phyloP scores from a whole-genome alignment of 2,113 vertebrate species.

The Pituophis catenifer region DNA sequence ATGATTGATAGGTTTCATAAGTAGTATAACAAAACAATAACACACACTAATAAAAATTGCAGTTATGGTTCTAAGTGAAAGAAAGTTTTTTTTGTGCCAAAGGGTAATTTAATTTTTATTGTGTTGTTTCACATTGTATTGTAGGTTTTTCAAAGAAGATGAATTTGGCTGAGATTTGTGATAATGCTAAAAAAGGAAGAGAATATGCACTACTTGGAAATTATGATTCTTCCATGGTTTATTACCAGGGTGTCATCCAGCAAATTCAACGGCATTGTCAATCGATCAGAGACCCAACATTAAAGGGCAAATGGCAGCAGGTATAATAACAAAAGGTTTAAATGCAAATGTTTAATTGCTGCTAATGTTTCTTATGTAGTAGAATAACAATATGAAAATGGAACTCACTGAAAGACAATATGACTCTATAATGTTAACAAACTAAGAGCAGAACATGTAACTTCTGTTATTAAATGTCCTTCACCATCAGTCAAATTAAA shows the following conservation, averaged over 20 bases:
- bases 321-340: conserved; percentile 64
- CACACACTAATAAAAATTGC: neutral
- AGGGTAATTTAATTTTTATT: neutral
- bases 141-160: conserved; percentile 75
- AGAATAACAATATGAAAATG: neutral
- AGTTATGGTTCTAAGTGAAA: conserved; percentile 5
- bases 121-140: conserved; percentile 46
- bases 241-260: conserved; percentile 96
- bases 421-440: neutral
- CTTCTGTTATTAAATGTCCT: neutral
- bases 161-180: conserved; percentile 93
- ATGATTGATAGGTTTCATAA: neutral
- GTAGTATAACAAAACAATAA: neutral
- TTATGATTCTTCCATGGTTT: conserved; percentile 95
- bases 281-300: conserved; percentile 85
- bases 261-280: conserved; percentile 93
- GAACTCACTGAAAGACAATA: neutral
- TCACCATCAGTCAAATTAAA: neutral
- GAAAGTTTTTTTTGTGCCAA: conserved; percentile 2
- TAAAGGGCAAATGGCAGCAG: conserved; percentile 92
- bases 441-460: neutral
- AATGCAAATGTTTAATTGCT: neutral
- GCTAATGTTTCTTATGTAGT: neutral
- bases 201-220: conserved; percentile 96
- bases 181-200: conserved; percentile 95